A percentile compares a stretch with the other conserved stretches of the same genome.
These are phyloP conservation scores for Galaxea fascicularis DNA, from an alignment of 92 coral and sea anemone genomes.

Conservation along the genomic window DNA sequence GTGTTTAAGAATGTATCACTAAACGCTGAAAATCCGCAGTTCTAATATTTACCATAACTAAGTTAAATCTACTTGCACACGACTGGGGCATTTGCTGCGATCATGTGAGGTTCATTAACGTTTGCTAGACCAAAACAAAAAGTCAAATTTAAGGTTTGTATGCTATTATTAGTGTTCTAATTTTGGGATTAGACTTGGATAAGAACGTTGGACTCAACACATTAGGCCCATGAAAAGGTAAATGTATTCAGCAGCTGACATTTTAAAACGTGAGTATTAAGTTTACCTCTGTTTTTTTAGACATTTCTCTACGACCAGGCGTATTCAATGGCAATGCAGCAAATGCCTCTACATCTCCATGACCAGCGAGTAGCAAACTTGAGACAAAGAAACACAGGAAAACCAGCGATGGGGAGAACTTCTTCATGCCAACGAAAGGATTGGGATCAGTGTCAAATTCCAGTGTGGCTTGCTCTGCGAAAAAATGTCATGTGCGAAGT, in stretches of 20 bases:
- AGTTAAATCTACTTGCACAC: too few relatives aligned
- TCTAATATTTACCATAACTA: too few relatives aligned
- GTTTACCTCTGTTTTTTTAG: neutral
- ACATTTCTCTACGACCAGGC: neutral
- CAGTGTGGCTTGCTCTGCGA: neutral
- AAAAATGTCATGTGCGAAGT: neutral
- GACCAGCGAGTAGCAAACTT: neutral
- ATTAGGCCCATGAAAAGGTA: too few relatives aligned
- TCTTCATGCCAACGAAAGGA: slow-evolving; percentile 1
- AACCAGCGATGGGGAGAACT: neutral
- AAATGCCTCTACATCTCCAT: neutral
- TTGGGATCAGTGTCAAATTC: neutral
- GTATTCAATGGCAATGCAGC: neutral
- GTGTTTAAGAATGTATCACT: too few relatives aligned
- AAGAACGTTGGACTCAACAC: neutral
- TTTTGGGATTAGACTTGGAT: neutral
- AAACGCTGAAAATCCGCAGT: too few relatives aligned
- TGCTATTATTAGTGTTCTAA: too few relatives aligned
- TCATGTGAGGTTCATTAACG: too few relatives aligned
- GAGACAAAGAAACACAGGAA: slow-evolving; percentile 19
- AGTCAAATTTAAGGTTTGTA: too few relatives aligned
- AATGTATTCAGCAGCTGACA: too few relatives aligned
- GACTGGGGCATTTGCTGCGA: too few relatives aligned
- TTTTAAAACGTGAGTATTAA: neutral
- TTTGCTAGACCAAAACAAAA: too few relatives aligned